phyloP scores from a whole-genome alignment of 2,888 invertebrate genomes.

The Eristalinus sepulchralis region DNA sequence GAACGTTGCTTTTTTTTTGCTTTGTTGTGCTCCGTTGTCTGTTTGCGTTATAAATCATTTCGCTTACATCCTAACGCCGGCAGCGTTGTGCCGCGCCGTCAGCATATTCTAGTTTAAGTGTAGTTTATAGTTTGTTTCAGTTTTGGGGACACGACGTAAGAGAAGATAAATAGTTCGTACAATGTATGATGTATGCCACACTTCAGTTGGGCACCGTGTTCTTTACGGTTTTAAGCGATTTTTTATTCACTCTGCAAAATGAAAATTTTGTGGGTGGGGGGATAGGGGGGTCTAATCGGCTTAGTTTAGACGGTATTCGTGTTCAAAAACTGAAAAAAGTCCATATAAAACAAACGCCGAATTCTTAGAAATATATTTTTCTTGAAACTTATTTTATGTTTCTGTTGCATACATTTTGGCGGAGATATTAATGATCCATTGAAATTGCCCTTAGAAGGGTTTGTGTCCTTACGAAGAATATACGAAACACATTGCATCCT shows the following conservation, averaged over 20 bases:
- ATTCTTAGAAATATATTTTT: too few species aligned
- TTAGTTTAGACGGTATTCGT: too few species aligned
- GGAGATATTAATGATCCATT: too few species aligned
- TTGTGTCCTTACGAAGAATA: too few species aligned
- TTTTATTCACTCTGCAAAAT: not conserved
- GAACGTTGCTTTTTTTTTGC: conserved; percentile 5
- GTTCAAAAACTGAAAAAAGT: too few species aligned
- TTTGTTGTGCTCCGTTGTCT: conserved; percentile 21
- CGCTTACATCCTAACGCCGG: conserved; percentile 32
- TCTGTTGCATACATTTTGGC: too few species aligned
- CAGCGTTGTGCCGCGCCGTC: conserved; percentile 9
- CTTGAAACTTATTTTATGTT: too few species aligned
- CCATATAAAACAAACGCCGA: too few species aligned
- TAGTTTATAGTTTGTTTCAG: conserved; percentile 48
- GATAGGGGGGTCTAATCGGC: too few species aligned
- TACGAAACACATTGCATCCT: too few species aligned
- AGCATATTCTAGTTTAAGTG: conserved; percentile 19
- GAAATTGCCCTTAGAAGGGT: too few species aligned
- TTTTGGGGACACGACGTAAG: conserved; percentile 45
- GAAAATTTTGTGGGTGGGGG: too few species aligned
- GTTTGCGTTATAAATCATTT: conserved; percentile 45
- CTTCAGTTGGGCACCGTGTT: conserved; percentile 7
- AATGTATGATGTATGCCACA: conserved; percentile 35
- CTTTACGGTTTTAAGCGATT: not conserved
- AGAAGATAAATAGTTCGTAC: conserved; percentile 45